phyloP scores from a whole-genome alignment of 2,888 invertebrate genomes.

The Orthonevra nobilis region DNA sequence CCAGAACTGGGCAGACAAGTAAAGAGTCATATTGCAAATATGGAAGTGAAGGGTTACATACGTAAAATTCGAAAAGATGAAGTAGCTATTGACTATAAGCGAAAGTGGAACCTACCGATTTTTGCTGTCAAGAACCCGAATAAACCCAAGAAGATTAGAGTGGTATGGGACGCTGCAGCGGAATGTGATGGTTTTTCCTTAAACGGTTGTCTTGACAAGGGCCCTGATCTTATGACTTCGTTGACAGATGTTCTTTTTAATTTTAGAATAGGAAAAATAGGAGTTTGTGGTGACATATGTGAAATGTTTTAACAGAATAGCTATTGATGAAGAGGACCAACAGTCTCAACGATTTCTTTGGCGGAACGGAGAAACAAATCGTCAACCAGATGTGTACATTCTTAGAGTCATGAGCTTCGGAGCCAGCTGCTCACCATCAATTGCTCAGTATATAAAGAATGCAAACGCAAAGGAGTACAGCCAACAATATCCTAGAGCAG shows the following conservation, averaged over 20 bases:
- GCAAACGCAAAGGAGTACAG: slow-evolving; percentile 57
- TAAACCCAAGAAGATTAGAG: slow-evolving; percentile 71
- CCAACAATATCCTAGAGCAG: slow-evolving; percentile 53
- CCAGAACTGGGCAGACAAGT: slow-evolving; percentile 8
- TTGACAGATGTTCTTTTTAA: slow-evolving; percentile 75
- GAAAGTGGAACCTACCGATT: slow-evolving; percentile 73
- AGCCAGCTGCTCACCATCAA: slow-evolving; percentile 70
- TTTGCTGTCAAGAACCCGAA: slow-evolving; percentile 71
- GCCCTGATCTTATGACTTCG: slow-evolving; percentile 74
- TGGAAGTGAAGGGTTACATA: too few species aligned
- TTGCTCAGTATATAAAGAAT: slow-evolving; percentile 68
- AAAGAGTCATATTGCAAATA: slow-evolving; percentile 20
- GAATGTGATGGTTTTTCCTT: slow-evolving; percentile 53
- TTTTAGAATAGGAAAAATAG: slow-evolving; percentile 75
- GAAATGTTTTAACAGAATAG: slow-evolving; percentile 74
- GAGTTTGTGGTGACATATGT: slow-evolving; percentile 73
- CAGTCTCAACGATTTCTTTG: slow-evolving; percentile 75
- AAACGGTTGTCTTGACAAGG: slow-evolving; percentile 73
- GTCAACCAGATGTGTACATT: slow-evolving; percentile 59
- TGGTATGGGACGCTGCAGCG: slow-evolving; percentile 75
- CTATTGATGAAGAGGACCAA: slow-evolving; percentile 13
- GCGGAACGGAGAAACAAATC: slow-evolving; percentile 56
- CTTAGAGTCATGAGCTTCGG: slow-evolving; percentile 71
- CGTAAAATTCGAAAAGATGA: slow-evolving; percentile 3
- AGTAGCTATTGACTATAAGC: slow-evolving; percentile 27